phyloP scores from a whole-genome alignment of 2,113 vertebrate species.

The Micronisus gabar region DNA sequence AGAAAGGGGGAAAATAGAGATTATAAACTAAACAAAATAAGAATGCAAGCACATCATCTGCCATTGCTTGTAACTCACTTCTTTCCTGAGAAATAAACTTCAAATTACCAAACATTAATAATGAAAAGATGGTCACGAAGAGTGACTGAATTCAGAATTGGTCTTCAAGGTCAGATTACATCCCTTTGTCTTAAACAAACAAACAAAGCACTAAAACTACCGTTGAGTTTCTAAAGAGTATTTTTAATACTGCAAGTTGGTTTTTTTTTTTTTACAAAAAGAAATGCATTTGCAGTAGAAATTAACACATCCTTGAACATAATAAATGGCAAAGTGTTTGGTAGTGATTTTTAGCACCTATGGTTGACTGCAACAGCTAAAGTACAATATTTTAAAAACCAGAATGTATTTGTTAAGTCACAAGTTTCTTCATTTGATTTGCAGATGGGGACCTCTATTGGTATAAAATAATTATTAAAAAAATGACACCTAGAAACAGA shows the following conservation, averaged over 20 bases:
- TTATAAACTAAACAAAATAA: background rate
- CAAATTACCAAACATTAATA: background rate
- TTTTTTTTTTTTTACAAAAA: background rate
- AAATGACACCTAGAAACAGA: background rate
- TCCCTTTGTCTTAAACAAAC: background rate
- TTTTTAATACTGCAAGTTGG: background rate
- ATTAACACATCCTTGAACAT: background rate
- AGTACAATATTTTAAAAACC: background rate
- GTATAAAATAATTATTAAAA: slow-evolving; percentile 66
- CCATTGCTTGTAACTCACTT: background rate
- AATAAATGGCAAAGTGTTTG: background rate
- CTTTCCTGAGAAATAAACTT: background rate
- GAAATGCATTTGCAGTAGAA: background rate
- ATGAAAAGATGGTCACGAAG: background rate
- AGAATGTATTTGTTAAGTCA: background rate
- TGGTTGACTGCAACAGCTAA: background rate
- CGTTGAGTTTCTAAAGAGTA: background rate
- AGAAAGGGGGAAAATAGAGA: background rate
- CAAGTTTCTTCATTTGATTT: slow-evolving; percentile 68
- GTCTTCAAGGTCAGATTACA: background rate
- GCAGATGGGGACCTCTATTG: slow-evolving; percentile 81
- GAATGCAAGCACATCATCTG: background rate
- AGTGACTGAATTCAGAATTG: background rate
- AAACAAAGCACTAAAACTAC: background rate
- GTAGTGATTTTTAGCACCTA: slow-evolving; percentile 6